Evolutionary conservation across 2,888 invertebrate species (phyloP), one percentile per base, ranked within the genome.

Genomic region (Leptinotarsa haldemani): DNA sequence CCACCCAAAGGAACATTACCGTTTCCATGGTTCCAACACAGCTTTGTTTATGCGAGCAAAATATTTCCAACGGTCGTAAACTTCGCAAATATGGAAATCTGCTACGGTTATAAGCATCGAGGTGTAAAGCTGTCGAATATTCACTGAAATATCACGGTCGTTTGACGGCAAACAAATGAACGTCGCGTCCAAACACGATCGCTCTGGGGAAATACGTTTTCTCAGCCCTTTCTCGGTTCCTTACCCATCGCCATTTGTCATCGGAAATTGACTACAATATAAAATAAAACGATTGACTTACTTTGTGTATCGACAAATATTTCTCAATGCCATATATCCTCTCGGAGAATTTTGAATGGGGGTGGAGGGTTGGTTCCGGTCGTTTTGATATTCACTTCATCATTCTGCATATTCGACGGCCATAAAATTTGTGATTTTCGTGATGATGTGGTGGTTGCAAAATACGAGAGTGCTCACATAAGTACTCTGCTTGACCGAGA

Each of bases 251-350:
- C 83, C 80, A 83, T 84, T 83, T 83, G 81, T 84, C 84, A 82
- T 79, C 74, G 77, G 83, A 83, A 84, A 84, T 84, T 84, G 83
- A 84, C 84, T 84, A 79, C 83, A 83, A 82, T 84, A 84, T 84
- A 83, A 83, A 84, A 85, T 81, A 83, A 84, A 84, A 84, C 81
- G 83, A 83, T 82, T 80, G 82, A 82, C 80, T 82, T 83, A 58
- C 65, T 22, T 81, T 80, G 80, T 80, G 83, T 83, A 82, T 81
- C 79, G 77, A 66, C 77, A 69, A 68, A 80, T 82, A 79, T 76
- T 74, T 71, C 73, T 1, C 40, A 0, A 71, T 56, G 72, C 68
- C 56, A 75, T 71, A 61, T 71, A 65, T 61, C 52, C 48, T 71
- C 40, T 40, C 71, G 64, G 69, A 65, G 65, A 74, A 71, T 69